Evolutionary conservation across 2,113 vertebrate species (phyloP).

Genomic region (Chiloscyllium plagiosum): DNA sequence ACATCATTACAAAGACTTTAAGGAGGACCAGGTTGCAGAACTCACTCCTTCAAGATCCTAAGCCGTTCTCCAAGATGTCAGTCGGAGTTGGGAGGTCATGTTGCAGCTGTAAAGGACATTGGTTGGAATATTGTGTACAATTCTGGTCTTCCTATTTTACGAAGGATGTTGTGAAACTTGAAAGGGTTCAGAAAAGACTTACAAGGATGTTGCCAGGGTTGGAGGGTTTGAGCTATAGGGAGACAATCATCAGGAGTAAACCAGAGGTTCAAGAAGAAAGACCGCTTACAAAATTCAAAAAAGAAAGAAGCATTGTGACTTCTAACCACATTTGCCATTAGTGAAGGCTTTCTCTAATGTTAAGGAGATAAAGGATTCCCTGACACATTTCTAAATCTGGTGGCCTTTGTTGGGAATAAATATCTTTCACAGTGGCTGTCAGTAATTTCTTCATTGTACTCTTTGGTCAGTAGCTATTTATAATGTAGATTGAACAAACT

Average conservation of each 20-base stretch:
- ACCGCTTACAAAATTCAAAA: neutral
- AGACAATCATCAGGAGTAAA: neutral
- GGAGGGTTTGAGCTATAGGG: too few species aligned
- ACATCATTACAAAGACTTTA: too few species aligned
- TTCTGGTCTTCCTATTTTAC: too few species aligned
- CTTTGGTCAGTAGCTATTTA: neutral
- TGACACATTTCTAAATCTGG: neutral
- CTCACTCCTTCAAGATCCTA: too few species aligned
- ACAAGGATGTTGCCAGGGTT: too few species aligned
- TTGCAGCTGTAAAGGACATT: too few species aligned
- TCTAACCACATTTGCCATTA: neutral
- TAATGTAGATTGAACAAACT: neutral
- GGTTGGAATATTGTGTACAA: too few species aligned
- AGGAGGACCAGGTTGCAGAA: too few species aligned
- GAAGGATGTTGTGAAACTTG: too few species aligned
- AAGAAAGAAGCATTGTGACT: neutral
- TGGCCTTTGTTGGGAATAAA: neutral
- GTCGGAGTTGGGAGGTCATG: too few species aligned
- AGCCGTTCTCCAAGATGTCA: too few species aligned
- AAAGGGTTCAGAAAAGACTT: too few species aligned
- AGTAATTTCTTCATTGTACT: neutral
- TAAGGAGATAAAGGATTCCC: neutral
- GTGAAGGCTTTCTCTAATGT: neutral
- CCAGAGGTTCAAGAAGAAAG: neutral
- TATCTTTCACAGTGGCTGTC: neutral